phyloP scores from a whole-genome alignment of 2,797 vertebrate genomes.

The Furcifer pardalis region DNA sequence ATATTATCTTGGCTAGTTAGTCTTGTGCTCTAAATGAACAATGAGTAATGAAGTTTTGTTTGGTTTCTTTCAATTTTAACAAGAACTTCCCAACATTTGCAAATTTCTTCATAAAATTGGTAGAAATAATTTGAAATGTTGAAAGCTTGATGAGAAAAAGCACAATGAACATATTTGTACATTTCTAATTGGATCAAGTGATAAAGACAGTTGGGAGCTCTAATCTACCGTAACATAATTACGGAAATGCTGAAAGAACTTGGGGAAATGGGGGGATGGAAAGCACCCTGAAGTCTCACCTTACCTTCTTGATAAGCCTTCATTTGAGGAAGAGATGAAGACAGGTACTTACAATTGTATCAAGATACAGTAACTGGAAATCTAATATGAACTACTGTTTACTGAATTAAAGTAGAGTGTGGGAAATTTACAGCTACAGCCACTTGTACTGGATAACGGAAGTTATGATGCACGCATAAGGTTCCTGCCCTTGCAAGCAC shows the following conservation, averaged over 20 bases:
- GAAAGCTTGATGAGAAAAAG: not conserved
- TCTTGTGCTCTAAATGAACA: too few species aligned
- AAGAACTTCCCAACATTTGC: not conserved
- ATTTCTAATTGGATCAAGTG: not conserved
- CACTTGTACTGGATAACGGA: slow-evolving; percentile 17
- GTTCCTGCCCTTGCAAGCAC: slow-evolving; percentile 30
- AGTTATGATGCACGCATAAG: slow-evolving; percentile 15
- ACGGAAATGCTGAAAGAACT: not conserved
- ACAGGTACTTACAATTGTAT: not conserved
- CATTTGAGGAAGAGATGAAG: not conserved
- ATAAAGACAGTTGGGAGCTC: not conserved
- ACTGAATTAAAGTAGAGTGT: slow-evolving; percentile 11
- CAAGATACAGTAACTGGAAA: not conserved
- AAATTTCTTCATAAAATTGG: not conserved
- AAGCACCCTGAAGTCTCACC: not conserved
- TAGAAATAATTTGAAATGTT: not conserved
- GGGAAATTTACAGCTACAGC: slow-evolving; percentile 24
- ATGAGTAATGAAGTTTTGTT: not conserved
- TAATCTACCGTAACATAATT: not conserved
- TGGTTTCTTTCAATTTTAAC: not conserved
- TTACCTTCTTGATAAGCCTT: not conserved
- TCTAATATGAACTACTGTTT: slow-evolving; percentile 1
- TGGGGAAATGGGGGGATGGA: not conserved
- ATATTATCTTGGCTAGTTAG: too few species aligned
- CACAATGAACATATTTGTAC: not conserved